Percentiles rank a stretch among this genome's conserved stretches.
Conservation (phyloP, 2,888 invertebrate species). For the Caenorhabditis zanzibari region DNA sequence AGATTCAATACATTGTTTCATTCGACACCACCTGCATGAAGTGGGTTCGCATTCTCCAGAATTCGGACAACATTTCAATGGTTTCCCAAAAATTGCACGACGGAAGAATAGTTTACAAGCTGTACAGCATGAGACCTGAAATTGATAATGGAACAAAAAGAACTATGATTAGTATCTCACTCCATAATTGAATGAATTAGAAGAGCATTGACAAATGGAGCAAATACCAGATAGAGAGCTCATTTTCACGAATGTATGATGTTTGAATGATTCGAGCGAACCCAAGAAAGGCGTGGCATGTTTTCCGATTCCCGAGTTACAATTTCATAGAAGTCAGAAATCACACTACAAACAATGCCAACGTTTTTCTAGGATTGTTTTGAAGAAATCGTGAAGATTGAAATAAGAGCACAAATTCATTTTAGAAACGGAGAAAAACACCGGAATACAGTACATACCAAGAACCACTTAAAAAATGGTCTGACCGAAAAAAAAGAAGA, state of each 20-base stretch:
- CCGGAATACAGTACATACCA: slow-evolving; percentile 18
- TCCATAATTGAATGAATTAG: slow-evolving; percentile 3
- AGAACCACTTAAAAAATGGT: not conserved
- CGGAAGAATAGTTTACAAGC: slow-evolving; percentile 14
- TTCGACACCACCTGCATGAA: slow-evolving; percentile 7
- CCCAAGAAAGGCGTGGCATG: not conserved
- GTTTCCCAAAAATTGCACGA: slow-evolving; percentile 1
- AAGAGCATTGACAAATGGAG: not conserved
- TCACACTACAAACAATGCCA: too few relatives aligned
- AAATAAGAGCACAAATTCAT: slow-evolving; percentile 16
- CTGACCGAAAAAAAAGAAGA: not conserved
- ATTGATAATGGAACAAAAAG: not conserved
- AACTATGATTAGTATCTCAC: not conserved
- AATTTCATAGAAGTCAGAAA: too few relatives aligned
- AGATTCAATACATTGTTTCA: slow-evolving; percentile 14
- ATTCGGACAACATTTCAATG: not conserved
- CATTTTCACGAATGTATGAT: not conserved
- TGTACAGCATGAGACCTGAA: not conserved
- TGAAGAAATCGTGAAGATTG: too few relatives aligned
- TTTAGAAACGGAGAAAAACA: slow-evolving; percentile 19
- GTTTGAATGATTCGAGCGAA: not conserved
- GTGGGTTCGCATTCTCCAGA: not conserved
- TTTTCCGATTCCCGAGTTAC: too few relatives aligned
- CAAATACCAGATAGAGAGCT: not conserved
- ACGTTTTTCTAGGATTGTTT: too few relatives aligned